Evolutionary conservation across 2,797 vertebrate genomes (phyloP).

Genomic region (Loris lydekkerianus): DNA sequence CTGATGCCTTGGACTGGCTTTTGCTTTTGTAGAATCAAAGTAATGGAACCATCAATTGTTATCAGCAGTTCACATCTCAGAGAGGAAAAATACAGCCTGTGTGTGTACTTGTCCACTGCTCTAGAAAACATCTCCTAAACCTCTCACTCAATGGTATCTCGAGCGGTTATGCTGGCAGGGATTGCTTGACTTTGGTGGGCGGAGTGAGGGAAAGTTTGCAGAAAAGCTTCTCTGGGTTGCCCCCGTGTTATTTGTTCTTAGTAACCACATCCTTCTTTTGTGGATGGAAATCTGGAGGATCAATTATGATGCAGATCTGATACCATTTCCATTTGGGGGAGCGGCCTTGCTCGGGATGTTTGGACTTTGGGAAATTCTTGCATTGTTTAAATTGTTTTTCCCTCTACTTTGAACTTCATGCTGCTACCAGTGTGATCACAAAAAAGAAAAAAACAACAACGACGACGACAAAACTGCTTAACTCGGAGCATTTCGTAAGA

Average conservation of each 20-base stretch:
- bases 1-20: constrained; percentile 20
- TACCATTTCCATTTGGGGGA: constrained; percentile 78
- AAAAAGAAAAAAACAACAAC: background rate
- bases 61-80: background rate
- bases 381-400: constrained; percentile 16
- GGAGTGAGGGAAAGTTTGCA: background rate
- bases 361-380: constrained; percentile 67
- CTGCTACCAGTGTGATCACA: background rate
- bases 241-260: constrained; percentile 75
- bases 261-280: constrained; percentile 85
- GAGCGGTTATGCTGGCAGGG: constrained; percentile 50
- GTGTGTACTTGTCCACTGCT: accelerated
- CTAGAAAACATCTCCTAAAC: background rate
- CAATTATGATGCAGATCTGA: constrained; percentile 86
- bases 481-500: background rate
- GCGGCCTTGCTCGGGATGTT: constrained; percentile 15
- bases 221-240: constrained; percentile 5
- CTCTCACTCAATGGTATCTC: background rate
- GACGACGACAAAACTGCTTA: background rate
- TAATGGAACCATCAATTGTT: background rate
- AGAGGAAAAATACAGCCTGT: background rate
- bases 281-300: constrained; percentile 83
- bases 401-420: background rate
- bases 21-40: constrained; percentile 39
- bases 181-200: constrained; percentile 35